A percentile compares a stretch with the other conserved stretches of the same genome.
Conservation (phyloP, 1,140 invertebrate genomes). For the Drosophila insularis region DNA sequence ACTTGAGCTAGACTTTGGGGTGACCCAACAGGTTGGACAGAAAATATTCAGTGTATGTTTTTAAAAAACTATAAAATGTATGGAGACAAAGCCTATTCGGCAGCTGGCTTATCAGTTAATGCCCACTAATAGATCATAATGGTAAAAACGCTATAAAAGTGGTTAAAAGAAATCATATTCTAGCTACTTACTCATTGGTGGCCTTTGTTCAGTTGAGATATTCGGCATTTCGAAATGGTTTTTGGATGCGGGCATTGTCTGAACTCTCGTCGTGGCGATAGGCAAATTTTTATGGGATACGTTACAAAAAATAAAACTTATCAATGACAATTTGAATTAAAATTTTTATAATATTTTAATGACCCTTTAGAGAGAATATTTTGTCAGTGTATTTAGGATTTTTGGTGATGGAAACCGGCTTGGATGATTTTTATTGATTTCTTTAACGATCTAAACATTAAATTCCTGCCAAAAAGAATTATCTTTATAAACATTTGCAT, state of each 20-base stretch:
- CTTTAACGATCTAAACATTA: conserved; percentile 52
- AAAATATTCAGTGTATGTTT: neutral
- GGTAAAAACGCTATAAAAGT: conserved; percentile 58
- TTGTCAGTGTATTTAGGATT: conserved; percentile 22
- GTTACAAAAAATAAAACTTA: conserved; percentile 28
- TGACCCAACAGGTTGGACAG: conserved; percentile 1
- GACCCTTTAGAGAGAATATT: conserved; percentile 36
- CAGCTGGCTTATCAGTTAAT: conserved; percentile 68
- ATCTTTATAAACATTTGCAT: conserved; percentile 55
- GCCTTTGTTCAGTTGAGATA: conserved; percentile 49
- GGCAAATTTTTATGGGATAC: conserved; percentile 56
- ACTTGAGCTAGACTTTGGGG: conserved; percentile 18
- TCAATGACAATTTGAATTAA: conserved; percentile 63
- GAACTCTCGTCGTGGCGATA: conserved; percentile 40
- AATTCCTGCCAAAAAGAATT: conserved; percentile 58
- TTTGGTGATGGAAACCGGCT: conserved; percentile 32
- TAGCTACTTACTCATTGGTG: conserved; percentile 52
- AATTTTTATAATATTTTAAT: conserved; percentile 69
- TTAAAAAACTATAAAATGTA: conserved; percentile 8
- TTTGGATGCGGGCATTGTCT: conserved; percentile 33
- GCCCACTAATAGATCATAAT: conserved; percentile 76
- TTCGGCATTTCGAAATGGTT: conserved; percentile 22
- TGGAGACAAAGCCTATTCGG: conserved; percentile 18
- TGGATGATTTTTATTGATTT: conserved; percentile 59
- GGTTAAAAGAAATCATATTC: conserved; percentile 42